These are phyloP conservation scores for Erythrolamprus reginae DNA, from an alignment of 2,113 vertebrate genomes.

Conservation along the genomic window DNA sequence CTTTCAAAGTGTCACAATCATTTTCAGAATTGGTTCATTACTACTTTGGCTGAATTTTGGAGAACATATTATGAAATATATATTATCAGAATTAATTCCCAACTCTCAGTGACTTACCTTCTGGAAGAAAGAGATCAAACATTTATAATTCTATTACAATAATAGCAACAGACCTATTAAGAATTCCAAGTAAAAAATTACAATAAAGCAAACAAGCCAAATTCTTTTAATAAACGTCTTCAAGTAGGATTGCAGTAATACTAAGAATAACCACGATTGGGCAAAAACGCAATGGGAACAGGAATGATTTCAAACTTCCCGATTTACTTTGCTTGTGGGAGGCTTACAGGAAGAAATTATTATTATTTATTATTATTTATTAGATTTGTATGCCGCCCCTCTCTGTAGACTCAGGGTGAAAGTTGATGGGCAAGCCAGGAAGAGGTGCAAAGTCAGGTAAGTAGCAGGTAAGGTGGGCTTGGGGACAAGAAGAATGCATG, in stretches of 20 bases:
- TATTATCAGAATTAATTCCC: neutral
- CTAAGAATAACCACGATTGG: neutral
- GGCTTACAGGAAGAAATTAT: neutral
- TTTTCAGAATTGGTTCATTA: neutral
- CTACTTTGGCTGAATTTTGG: neutral
- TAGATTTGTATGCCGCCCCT: too few species aligned
- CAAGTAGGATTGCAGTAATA: neutral
- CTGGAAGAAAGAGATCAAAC: neutral
- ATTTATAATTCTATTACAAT: neutral
- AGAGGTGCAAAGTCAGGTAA: neutral
- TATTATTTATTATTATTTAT: too few species aligned
- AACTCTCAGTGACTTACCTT: neutral
- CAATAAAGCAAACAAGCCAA: neutral
- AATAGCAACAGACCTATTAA: neutral
- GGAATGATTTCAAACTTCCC: neutral
- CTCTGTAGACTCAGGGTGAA: too few species aligned
- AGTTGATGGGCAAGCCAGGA: neutral
- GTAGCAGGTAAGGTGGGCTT: too few species aligned
- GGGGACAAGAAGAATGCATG: neutral
- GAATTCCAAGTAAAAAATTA: neutral
- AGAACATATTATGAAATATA: neutral
- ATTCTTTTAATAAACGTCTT: neutral
- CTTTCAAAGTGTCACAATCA: neutral
- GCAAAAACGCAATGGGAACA: neutral
- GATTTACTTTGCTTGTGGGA: neutral